Evolutionary conservation across 2,888 invertebrate genomes (phyloP), one percentile per base, ranked within the genome.

Genomic region (Sympetrum striolatum): DNA sequence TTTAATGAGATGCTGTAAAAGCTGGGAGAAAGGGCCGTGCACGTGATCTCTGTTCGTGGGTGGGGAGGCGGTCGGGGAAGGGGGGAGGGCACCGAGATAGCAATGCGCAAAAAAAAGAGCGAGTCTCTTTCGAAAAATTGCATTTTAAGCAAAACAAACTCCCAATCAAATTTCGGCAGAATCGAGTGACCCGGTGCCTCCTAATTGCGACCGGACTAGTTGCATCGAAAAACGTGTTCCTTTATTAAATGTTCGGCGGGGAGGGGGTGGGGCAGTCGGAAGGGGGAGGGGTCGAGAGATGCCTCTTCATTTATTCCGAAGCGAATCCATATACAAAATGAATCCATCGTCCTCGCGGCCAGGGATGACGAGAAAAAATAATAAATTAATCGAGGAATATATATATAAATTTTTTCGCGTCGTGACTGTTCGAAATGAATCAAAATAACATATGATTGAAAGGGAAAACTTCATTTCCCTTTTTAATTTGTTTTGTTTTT

Each of bases 371-470:
- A 73, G 73, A 53, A 35, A 58, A 35, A 58, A 60, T 82, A 82
- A 82, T 58, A 58, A 60, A 37, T 39, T 58, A 86, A 39, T 37
- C 86, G 37, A 86, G 60, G 58, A 60, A 86, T 60, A 60, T 73
- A n/a, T n/a, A 73, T 73, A 73, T 73, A 86, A 53, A 82, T 82
- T 86, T 86, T 60, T 86, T 86, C 31, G 58, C n/a, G 60, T 60
- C 86, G 86, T 86, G 48, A 86, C 86, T 58, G 86, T 86, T 60
- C 60, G 64, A 86, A 86, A 86, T 86, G 86, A 86, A 86, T 86
- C 86, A 86, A 86, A 86, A 86, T 86, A 86, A 86, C 86, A 86
- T 86, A 86, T 86, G 86, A 86, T 86, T 86, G 86, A 86, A 86
- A 86, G 86, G 86, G 86, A 86, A 86, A 86, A 86, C 86, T 86